These are phyloP conservation scores for Archegozetes longisetosus DNA, from an alignment of 1,140 invertebrate species.

Conservation along the genomic window DNA sequence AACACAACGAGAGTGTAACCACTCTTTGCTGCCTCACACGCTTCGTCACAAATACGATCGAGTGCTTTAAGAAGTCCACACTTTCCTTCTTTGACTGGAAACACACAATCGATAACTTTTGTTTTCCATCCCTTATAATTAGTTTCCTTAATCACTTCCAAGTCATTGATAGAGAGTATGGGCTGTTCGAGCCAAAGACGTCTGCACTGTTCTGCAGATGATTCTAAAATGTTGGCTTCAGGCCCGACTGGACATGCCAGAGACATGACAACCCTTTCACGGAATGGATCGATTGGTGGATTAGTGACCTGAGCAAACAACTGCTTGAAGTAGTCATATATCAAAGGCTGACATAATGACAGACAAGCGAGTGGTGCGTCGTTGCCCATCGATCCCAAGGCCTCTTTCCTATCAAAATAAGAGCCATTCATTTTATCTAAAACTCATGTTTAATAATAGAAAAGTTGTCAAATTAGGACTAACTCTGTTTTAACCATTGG, in stretches of 20 bases:
- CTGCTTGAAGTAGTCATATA: slow-evolving; percentile 98
- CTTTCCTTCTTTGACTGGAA: slow-evolving; percentile 47
- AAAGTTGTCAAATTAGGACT: too few relatives aligned
- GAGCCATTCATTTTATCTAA: slow-evolving; percentile 41
- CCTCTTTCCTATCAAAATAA: too few relatives aligned
- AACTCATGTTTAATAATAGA: slow-evolving; percentile 4
- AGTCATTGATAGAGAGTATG: slow-evolving; percentile 75
- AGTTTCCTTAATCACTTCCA: slow-evolving; percentile 68
- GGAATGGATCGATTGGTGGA: slow-evolving; percentile 98
- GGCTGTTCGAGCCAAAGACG: slow-evolving; percentile 85
- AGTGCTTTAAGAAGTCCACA: slow-evolving; percentile 58
- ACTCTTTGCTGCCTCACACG: slow-evolving; percentile 54
- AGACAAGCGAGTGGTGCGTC: slow-evolving; percentile 92
- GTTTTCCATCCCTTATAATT: slow-evolving; percentile 80
- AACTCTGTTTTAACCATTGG: slow-evolving; percentile 95
- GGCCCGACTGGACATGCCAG: slow-evolving; percentile 54
- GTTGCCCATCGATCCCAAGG: slow-evolving; percentile 97
- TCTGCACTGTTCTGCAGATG: slow-evolving; percentile 72
- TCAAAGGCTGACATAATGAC: slow-evolving; percentile 78
- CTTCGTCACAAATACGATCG: slow-evolving; percentile 60
- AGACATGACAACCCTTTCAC: slow-evolving; percentile 98
- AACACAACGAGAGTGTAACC: slow-evolving; percentile 76
- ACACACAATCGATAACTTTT: slow-evolving; percentile 78
- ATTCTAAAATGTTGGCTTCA: slow-evolving; percentile 83
- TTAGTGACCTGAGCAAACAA: slow-evolving; percentile 99